phyloP scores from a whole-genome alignment of 2,113 vertebrate genomes.

The Anarrhichthys ocellatus region DNA sequence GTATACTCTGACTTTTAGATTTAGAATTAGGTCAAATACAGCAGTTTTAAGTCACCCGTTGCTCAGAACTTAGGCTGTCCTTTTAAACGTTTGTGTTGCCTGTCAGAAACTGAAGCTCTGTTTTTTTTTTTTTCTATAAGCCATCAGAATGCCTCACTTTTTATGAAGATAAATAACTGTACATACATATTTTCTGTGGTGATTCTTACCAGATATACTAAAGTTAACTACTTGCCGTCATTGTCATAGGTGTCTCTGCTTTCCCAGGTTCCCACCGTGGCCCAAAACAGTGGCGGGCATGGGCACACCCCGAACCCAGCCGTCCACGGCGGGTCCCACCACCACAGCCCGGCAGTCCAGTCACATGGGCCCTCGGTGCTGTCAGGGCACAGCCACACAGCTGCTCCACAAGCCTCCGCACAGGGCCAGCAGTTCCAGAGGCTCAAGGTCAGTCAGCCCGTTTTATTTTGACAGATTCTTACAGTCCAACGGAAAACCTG shows the following conservation, averaged over 20 bases:
- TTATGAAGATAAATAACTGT: not conserved
- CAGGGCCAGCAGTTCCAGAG: constrained; percentile 98
- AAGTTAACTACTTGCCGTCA: not conserved
- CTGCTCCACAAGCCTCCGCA: constrained; percentile 88
- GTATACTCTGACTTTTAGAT: constrained; percentile 71
- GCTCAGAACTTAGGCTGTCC: not conserved
- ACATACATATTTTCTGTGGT: not conserved
- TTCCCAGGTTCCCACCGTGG: constrained; percentile 89
- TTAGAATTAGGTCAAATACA: not conserved
- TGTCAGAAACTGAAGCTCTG: not conserved
- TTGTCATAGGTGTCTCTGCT: constrained; percentile 3
- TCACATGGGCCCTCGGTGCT: constrained; percentile 87
- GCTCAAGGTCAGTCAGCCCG: constrained; percentile 87
- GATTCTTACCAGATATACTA: not conserved
- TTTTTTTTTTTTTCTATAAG: not conserved
- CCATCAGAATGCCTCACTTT: not conserved
- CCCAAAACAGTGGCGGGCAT: constrained; percentile 92
- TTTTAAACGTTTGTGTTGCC: not conserved
- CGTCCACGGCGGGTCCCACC: constrained; percentile 89
- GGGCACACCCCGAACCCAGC: constrained; percentile 87
- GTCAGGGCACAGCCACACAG: constrained; percentile 88
- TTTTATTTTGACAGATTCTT: not conserved
- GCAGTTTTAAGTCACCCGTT: not conserved
- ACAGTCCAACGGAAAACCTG: not conserved
- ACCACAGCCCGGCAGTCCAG: constrained; percentile 89